These are phyloP conservation scores for Ichneumoninae sp. DNA, from an alignment of 2,888 invertebrate genomes.

Conservation along the genomic window DNA sequence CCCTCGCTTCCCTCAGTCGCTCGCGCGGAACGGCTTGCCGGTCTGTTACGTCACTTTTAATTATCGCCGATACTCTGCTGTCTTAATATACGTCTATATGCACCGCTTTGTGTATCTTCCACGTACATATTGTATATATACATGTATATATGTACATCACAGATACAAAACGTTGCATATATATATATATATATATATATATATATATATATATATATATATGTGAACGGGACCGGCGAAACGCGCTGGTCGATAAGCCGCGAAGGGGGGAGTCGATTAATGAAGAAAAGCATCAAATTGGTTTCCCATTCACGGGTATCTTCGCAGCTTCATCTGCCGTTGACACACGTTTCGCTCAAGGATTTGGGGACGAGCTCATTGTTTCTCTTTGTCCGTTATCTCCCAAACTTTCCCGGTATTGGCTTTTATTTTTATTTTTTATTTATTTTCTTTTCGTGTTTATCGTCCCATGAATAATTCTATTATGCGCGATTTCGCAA, in stretches of 20 bases:
- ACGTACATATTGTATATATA: neutral
- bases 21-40: slow-evolving; percentile 58
- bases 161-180: neutral
- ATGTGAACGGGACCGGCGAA: neutral
- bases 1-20: slow-evolving; percentile 39
- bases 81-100: neutral
- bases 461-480: neutral
- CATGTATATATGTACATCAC: too few species aligned
- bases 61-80: slow-evolving; percentile 53
- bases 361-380: neutral
- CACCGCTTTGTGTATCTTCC: slow-evolving; percentile 17
- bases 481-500: slow-evolving; percentile 4
- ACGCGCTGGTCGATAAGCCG: neutral
- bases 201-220: neutral
- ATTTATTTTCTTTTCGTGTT: neutral
- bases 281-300: slow-evolving; percentile 38
- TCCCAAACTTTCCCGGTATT: neutral
- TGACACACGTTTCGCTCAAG: neutral
- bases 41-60: slow-evolving; percentile 69
- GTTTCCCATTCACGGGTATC: slow-evolving; percentile 12
- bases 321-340: neutral
- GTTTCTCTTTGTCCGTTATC: slow-evolving; percentile 12
- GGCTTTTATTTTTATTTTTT: neutral
- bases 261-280: neutral
- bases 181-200: neutral